Evolutionary conservation across 2,888 invertebrate species (phyloP).

Genomic region (Neoscelio sp.): DNA sequence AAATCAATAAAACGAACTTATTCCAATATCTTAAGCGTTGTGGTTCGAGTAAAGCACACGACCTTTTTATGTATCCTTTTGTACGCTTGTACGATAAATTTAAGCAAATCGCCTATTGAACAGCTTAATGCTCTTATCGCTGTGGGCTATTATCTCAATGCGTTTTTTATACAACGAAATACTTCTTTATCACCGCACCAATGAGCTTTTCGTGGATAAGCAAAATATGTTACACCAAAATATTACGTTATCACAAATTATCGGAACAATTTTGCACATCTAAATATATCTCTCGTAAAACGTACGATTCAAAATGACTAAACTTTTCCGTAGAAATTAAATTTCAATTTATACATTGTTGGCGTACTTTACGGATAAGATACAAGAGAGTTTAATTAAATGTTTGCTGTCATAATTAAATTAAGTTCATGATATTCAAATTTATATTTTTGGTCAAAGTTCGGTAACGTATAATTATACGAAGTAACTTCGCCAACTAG

Average conservation of each 20-base stretch:
- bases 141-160: conserved; percentile 63
- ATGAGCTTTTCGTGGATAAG: conserved; percentile 43
- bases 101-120: conserved; percentile 61
- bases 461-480: no score
- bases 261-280: background rate
- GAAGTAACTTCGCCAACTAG: no score
- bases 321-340: no score
- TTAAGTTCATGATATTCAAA: no score
- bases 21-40: conserved; percentile 34
- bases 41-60: conserved; percentile 42
- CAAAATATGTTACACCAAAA: conserved; percentile 40
- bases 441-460: no score
- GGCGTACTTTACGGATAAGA: no score
- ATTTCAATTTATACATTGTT: no score
- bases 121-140: conserved; percentile 64
- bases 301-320: no score
- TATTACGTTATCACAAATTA: background rate
- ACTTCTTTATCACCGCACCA: conserved; percentile 53
- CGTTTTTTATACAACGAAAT: conserved; percentile 58
- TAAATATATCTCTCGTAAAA: no score
- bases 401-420: no score
- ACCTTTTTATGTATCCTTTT: conserved; percentile 54
- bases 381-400: no score
- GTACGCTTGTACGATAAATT: conserved; percentile 56
- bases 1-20: conserved; percentile 41